Evolutionary conservation across 2,888 invertebrate species (phyloP).

Genomic region (Leptura quadrifasciata): DNA sequence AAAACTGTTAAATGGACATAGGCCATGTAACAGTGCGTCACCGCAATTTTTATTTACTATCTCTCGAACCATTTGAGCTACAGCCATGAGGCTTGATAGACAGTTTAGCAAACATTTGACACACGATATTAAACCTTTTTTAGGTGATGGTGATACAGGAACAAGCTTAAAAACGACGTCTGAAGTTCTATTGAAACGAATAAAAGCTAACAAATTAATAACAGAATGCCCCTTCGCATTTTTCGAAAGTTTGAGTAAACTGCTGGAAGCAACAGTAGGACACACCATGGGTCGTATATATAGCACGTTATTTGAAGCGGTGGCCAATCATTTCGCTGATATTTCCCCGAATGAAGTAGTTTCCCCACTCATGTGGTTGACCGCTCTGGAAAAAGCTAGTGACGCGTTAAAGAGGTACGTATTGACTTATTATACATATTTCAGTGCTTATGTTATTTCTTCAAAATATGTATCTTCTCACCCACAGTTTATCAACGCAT

Average conservation of each 20-base stretch:
- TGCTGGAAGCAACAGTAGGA: conserved; percentile 84
- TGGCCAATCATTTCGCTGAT: conserved; percentile 75
- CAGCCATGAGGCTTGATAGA: too few relatives aligned
- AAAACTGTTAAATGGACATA: too few relatives aligned
- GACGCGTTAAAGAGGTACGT: conserved; percentile 73
- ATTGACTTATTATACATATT: not conserved
- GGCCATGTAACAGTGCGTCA: too few relatives aligned
- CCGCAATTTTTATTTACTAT: too few relatives aligned
- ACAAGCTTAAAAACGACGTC: conserved; percentile 66
- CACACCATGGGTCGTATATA: conserved; percentile 89
- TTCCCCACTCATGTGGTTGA: conserved; percentile 71
- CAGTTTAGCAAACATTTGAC: too few relatives aligned
- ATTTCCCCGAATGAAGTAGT: conserved; percentile 62
- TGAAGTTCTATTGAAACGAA: conserved; percentile 65
- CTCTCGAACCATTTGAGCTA: too few relatives aligned
- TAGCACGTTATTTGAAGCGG: conserved; percentile 83
- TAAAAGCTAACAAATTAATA: conserved; percentile 61
- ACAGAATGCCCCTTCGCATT: conserved; percentile 66
- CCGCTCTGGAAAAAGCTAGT: conserved; percentile 74
- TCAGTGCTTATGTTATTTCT: conserved; percentile 2
- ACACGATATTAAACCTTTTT: too few relatives aligned
- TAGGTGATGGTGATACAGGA: conserved; percentile 84
- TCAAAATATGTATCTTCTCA: too few relatives aligned
- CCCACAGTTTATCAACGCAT: too few relatives aligned
- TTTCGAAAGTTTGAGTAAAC: conserved; percentile 73